These are phyloP conservation scores for Drosophila cardini DNA, from an alignment of 1,140 invertebrate species.

Conservation along the genomic window DNA sequence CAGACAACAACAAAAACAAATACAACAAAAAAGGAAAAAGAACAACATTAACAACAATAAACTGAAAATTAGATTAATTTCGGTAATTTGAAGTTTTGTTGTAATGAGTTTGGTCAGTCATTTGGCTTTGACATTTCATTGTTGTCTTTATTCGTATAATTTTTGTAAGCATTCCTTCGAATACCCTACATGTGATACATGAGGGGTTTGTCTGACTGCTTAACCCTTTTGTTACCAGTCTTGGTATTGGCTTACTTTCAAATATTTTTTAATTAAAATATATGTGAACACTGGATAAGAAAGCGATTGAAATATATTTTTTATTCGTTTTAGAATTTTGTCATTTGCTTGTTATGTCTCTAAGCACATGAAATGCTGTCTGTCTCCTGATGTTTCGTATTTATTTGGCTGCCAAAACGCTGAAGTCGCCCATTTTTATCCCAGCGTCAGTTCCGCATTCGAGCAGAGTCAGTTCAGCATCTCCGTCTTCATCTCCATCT, in stretches of 20 bases:
- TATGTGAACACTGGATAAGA: no score
- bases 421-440: constrained; percentile 72
- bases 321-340: constrained; percentile 51
- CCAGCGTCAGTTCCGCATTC: constrained; percentile 73
- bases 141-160: constrained; percentile 68
- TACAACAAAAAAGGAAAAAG: constrained; percentile 1
- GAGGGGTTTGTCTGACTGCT: neutral
- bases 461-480: constrained; percentile 39
- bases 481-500: constrained; percentile 58
- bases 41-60: constrained; percentile 36
- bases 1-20: constrained; percentile 29
- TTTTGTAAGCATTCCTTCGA: constrained; percentile 7
- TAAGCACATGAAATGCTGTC: constrained; percentile 44
- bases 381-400: constrained; percentile 49
- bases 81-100: constrained; percentile 79
- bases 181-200: neutral
- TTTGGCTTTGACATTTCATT: constrained; percentile 74
- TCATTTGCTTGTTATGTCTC: constrained; percentile 9
- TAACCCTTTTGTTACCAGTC: neutral
- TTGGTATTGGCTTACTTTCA: neutral
- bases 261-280: neutral
- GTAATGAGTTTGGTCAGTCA: constrained; percentile 81
- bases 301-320: constrained; percentile 26
- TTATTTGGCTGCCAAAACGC: constrained; percentile 75
- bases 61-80: constrained; percentile 81